Base-by-base conservation (phyloP, 2,797 vertebrate species). In the Ciconia nigra region DNA sequence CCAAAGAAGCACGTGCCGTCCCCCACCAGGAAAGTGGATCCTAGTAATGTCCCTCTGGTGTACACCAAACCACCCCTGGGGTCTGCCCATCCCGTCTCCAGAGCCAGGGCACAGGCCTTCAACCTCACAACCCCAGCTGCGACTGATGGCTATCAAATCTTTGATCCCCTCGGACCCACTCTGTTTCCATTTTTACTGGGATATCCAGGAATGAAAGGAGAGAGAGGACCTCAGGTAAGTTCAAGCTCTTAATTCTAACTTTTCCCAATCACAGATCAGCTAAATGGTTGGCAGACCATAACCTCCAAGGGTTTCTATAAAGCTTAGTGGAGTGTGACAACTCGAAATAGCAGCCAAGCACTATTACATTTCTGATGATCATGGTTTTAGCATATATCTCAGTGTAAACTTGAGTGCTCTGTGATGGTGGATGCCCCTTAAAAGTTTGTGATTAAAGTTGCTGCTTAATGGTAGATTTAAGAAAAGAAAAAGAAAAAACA, bases 151-250 rank as follows among this genome's bases (percentile, higher is more conserved):
- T 98, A 98, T 94, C 98, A 99, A 39, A 98, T 98, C 89, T 99
- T 99, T 86, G 98, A 99, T 89, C 94, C 95, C 22, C 52, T 98
- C n/a, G 99, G 98, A 83, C 98, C 99, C n/a, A 99, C 99, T 17
- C 98, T 98, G 0, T 99, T 99, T 97, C 98, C 99, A 2, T 96
- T 99, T 95, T 94, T 99, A 70, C 96, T 97, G 93, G 99, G 98
- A 97, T 97, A 98, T 97, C 98, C 98, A 20, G 99, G 99, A 84
- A 95, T 97, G 93, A 99, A 99, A 98, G 99, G 99, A 97, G 99
- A 99, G 95, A 98, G 98, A 82, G 99, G 99, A 97, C 97, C 97
- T 59, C 98, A 97, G 98, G 99, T 99, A 98, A 98, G 99, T 98
- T 67, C 85, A 90, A 33, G 54, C 37, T 74, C 51, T 66, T 76